These are phyloP conservation scores for Leptodactylus fallax DNA, from an alignment of 2,797 vertebrate species.

Conservation along the genomic window DNA sequence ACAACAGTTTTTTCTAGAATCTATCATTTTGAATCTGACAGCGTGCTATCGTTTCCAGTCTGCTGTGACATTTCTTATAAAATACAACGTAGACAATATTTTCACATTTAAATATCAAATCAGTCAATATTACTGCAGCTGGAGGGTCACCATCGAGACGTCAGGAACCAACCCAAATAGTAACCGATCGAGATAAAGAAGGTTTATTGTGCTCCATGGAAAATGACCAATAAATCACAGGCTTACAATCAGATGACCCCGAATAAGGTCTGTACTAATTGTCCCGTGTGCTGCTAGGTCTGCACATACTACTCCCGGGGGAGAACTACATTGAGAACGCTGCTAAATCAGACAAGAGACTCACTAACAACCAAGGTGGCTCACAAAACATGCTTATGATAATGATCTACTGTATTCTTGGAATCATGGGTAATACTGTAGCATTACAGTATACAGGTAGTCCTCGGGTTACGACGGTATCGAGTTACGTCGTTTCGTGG, in stretches of 20 bases:
- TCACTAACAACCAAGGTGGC: constrained; percentile 32
- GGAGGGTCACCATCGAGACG: constrained; percentile 57
- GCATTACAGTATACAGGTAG: too few species aligned
- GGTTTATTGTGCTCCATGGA: constrained; percentile 65
- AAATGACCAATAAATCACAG: constrained; percentile 66
- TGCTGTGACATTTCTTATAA: constrained; percentile 76
- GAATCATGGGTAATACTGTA: neutral
- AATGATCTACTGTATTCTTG: constrained; percentile 54
- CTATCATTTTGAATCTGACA: constrained; percentile 75
- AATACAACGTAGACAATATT: constrained; percentile 74
- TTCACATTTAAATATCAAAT: constrained; percentile 69
- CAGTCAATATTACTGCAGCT: constrained; percentile 65
- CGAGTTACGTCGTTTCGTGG: too few species aligned
- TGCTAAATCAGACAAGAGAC: neutral
- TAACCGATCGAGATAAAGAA: constrained; percentile 42
- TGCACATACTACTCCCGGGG: constrained; percentile 31
- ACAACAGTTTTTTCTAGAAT: constrained; percentile 71
- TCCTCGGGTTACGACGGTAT: too few species aligned
- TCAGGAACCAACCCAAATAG: constrained; percentile 65
- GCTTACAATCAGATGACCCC: constrained; percentile 53
- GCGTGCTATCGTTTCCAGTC: constrained; percentile 70
- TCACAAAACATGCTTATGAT: constrained; percentile 60
- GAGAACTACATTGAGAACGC: constrained; percentile 63
- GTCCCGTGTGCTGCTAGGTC: neutral
- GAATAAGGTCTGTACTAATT: constrained; percentile 20